Base-by-base conservation (phyloP, 2,113 vertebrate species). In the Burhinus bistriatus region DNA sequence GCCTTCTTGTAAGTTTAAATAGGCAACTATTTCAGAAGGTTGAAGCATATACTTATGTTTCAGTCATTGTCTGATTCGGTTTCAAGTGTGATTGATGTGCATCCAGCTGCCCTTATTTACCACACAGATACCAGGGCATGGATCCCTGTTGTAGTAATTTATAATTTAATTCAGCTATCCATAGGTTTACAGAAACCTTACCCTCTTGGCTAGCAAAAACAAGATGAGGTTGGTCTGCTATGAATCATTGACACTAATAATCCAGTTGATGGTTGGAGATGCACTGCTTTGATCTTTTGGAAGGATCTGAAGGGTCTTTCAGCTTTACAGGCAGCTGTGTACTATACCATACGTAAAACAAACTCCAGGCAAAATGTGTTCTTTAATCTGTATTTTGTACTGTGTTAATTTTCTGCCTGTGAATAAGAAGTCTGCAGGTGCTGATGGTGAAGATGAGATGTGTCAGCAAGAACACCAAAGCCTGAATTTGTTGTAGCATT, bases 1-100 rank as follows among this genome's bases (percentile, higher is more conserved):
- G 13, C 19, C 49, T 81, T 61, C 65, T 90, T 9, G 0, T 59
- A 34, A 57, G 40, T 92, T 90, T 82, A 73, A 70, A 49, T 32
- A 80, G 58, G 38, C 69, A 87, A 27, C 44, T 59, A 22, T 62
- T 90, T 66, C 54, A 70, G 52, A 76, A 90, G 44, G 75, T 95
- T 40, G 40, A 89, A 44, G 73, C 59, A 61, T 42, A 29, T 40
- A 54, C 69, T 83, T 90, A 59, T 0, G 6, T 62, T 89, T 95
- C 68, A 65, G 79, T 73, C 72, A 89, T 70, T 84, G 54, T 96
- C 70, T 65, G 23, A 62, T 87, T 87, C 3, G 6, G 54, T 93
- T 96, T 93, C 79, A 42, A 57, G 62, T 83, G 82, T 80, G 84
- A 89, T 87, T 93, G 91, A 88, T 95, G 73, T 90, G 42, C 71